phyloP scores from a whole-genome alignment of 2,113 vertebrate genomes.

The Poeciliopsis prolifica region DNA sequence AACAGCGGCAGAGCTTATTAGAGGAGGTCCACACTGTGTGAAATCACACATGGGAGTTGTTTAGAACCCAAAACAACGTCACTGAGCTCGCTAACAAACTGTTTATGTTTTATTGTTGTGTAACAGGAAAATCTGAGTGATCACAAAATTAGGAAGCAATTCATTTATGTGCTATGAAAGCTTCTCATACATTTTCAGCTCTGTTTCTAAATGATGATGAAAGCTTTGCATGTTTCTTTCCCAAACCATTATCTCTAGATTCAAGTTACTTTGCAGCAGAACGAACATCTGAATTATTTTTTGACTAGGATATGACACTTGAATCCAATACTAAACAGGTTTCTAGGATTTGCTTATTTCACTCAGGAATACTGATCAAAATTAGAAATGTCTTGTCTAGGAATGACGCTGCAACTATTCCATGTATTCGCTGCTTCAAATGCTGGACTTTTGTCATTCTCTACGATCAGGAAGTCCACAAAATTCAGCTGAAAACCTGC shows the following conservation, averaged over 20 bases:
- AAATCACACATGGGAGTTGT: conserved; percentile 68
- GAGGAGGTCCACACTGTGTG: conserved; percentile 57
- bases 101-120: conserved; percentile 67
- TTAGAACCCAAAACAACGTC: conserved; percentile 67
- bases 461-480: too few relatives aligned
- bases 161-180: conserved; percentile 46
- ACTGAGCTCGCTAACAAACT: conserved; percentile 55
- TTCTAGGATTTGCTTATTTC: too few relatives aligned
- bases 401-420: too few relatives aligned
- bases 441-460: too few relatives aligned
- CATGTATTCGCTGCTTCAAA: too few relatives aligned
- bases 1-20: conserved; percentile 44
- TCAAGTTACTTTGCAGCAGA: background rate
- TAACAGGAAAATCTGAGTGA: conserved; percentile 53
- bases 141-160: conserved; percentile 49
- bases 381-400: too few relatives aligned
- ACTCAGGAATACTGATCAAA: too few relatives aligned
- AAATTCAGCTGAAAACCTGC: too few relatives aligned
- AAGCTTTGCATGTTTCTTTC: conserved; percentile 17
- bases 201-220: conserved; percentile 17
- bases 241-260: background rate
- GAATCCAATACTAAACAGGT: too few relatives aligned
- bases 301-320: too few relatives aligned
- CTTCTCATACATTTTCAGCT: conserved; percentile 26
- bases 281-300: too few relatives aligned